A percentile compares a stretch with the other conserved stretches of the same genome.
phyloP scores from a whole-genome alignment of 2,888 invertebrate genomes.

The Minunthozetes semirufus region DNA sequence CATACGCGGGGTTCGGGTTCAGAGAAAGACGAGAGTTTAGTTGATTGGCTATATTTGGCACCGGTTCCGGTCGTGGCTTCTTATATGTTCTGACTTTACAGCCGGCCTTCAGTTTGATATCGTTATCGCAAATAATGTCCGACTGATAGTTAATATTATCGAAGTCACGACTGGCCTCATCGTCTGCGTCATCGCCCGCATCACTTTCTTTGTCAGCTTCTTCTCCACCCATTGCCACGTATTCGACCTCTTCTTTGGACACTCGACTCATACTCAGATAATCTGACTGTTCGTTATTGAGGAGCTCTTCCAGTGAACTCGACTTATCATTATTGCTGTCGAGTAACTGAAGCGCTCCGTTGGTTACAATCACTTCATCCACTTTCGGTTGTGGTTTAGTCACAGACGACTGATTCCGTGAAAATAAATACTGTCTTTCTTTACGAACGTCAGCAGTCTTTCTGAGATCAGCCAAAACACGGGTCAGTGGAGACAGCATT shows the following conservation, averaged over 20 bases:
- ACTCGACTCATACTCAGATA: slow-evolving; percentile 38
- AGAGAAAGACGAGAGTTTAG: slow-evolving; percentile 2
- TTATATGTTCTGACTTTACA: slow-evolving; percentile 35
- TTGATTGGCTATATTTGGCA: not conserved
- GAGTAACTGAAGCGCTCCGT: slow-evolving; percentile 32
- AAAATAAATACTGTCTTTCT: slow-evolving; percentile 31
- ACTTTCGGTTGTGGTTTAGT: not conserved
- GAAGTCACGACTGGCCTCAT: slow-evolving; percentile 70
- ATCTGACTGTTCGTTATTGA: slow-evolving; percentile 34
- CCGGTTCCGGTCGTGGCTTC: slow-evolving; percentile 28
- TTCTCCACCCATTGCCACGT: slow-evolving; percentile 39
- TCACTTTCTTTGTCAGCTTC: slow-evolving; percentile 26
- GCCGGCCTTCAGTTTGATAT: slow-evolving; percentile 32
- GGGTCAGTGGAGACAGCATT: slow-evolving; percentile 34
- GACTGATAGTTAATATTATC: slow-evolving; percentile 49
- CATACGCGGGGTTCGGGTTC: slow-evolving; percentile 30
- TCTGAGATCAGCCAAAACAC: slow-evolving; percentile 41
- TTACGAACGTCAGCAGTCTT: slow-evolving; percentile 41
- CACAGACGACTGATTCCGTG: not conserved
- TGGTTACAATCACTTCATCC: slow-evolving; percentile 34
- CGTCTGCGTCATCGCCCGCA: slow-evolving; percentile 56
- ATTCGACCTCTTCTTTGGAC: slow-evolving; percentile 37
- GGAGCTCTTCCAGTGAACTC: not conserved
- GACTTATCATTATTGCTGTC: not conserved
- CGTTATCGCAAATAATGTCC: slow-evolving; percentile 27